phyloP scores from a whole-genome alignment of 2,888 invertebrate species.

The Parnassius smintheus region DNA sequence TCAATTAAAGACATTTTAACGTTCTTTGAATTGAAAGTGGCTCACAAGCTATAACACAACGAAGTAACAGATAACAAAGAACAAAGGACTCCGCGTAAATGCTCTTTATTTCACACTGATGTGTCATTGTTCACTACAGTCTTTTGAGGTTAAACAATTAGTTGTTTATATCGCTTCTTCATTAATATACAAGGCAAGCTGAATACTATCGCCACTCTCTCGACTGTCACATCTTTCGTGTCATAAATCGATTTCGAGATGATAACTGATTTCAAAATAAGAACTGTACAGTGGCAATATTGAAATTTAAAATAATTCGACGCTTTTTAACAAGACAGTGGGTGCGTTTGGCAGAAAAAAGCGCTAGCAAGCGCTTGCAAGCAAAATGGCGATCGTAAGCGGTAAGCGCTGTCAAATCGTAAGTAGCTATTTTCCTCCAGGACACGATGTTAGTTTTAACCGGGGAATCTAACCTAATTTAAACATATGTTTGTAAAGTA shows the following conservation, averaged over 20 bases:
- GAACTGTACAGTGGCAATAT: no score
- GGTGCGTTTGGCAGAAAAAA: no score
- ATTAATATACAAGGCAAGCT: slow-evolving; percentile 6
- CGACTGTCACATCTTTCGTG: neutral
- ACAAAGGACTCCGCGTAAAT: slow-evolving; percentile 21
- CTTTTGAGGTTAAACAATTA: slow-evolving; percentile 23
- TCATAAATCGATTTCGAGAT: neutral
- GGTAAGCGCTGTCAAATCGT: no score
- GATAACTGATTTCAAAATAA: no score
- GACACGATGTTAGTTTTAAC: no score
- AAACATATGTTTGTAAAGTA: no score
- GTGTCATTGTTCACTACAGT: slow-evolving; percentile 23
- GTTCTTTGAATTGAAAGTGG: slow-evolving; percentile 8
- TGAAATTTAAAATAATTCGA: no score
- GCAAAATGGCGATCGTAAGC: no score
- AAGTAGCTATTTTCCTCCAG: no score
- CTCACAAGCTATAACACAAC: slow-evolving; percentile 14
- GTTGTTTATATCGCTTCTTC: slow-evolving; percentile 16
- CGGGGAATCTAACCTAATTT: no score
- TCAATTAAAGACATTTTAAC: neutral
- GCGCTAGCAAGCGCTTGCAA: no score
- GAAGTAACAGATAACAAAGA: slow-evolving; percentile 22
- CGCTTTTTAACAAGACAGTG: no score
- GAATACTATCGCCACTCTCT: slow-evolving; percentile 7
- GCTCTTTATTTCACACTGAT: slow-evolving; percentile 20